A percentile compares a stretch with the other conserved stretches of the same genome.
Evolutionary conservation across 2,888 invertebrate genomes (phyloP).

Genomic region (Habroteleia sp.): DNA sequence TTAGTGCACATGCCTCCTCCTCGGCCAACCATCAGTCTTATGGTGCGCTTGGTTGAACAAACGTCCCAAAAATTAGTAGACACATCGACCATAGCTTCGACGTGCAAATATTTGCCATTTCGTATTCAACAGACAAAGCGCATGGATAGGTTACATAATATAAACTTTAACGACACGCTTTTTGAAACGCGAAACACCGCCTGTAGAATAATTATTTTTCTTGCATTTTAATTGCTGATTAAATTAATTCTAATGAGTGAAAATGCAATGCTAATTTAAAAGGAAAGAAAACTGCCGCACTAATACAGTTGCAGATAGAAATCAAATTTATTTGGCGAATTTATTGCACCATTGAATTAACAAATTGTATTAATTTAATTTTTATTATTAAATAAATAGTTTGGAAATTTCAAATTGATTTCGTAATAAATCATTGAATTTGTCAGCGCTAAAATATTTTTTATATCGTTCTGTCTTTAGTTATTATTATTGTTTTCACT

Average conservation of each 20-base stretch:
- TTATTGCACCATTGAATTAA: too few species aligned
- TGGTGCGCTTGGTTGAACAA: slow-evolving; percentile 22
- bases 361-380: too few species aligned
- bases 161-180: slow-evolving; percentile 11
- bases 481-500: too few species aligned
- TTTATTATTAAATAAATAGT: too few species aligned
- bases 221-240: not conserved
- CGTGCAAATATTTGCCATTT: slow-evolving; percentile 8
- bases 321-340: too few species aligned
- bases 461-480: too few species aligned
- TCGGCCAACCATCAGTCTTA: slow-evolving; percentile 41
- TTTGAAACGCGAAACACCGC: slow-evolving; percentile 5
- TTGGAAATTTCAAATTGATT: too few species aligned
- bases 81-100: slow-evolving; percentile 12
- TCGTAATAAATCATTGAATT: too few species aligned
- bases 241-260: slow-evolving; percentile 8
- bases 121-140: not conserved
- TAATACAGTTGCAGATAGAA: too few species aligned
- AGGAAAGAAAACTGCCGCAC: too few species aligned
- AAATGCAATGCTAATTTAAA: slow-evolving; percentile 5
- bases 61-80: slow-evolving; percentile 42
- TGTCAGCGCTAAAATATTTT: too few species aligned
- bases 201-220: not conserved
- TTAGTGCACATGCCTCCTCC: slow-evolving; percentile 70
- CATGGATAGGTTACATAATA: slow-evolving; percentile 25